Base-by-base conservation (phyloP, 2,113 vertebrate species). In the Pyxicephalus adspersus region DNA sequence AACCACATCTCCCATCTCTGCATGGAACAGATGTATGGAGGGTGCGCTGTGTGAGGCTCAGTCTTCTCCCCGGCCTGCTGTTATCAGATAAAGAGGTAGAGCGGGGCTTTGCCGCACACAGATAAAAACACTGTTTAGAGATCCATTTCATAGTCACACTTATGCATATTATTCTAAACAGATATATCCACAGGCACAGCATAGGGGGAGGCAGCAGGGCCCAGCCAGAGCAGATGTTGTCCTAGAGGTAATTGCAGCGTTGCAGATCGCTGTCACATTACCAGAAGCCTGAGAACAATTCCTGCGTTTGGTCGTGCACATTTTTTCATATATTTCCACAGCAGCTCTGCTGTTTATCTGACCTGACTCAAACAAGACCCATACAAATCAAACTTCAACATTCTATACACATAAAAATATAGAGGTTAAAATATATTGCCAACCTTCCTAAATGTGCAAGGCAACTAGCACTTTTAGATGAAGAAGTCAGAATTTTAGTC, bases 81-180 rank as follows among this genome's bases (percentile, higher is more conserved):
- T 34, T 58, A 58, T 73, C 29, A 25, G 76, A 26, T 60, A 50
- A 26, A 17, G 25, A 19, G 28, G 54, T 34, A 45, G 22, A 55
- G 15, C 0, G 13, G 3, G 28, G 29, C n/a, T 4, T 22, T 50
- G 29, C 54, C 65, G 25, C 64, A 68, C 77, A 60, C 76, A 67
- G 4, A 54, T 20, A 57, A 22, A 60, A 78, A 26, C 67, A 31
- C 11, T 25, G 26, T 58, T 60, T 17, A 22, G 8, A 68, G 15
- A 31, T 74, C 52, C 20, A 38, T 52, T 64, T 52, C 52, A 50
- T 3, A 54, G 5, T 64, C 64, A 60, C 64, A 68, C 55, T 67
- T 78, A 31, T 66, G 76, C 76, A 67, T 57, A 55, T 67, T 78
- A 68, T 68, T 78, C 64, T 26, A 79, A 79, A 79, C 63, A 34